Evolutionary conservation across 2,888 invertebrate genomes (phyloP), one percentile per base, ranked within the genome.

Genomic region (Thereva nobilitata): DNA sequence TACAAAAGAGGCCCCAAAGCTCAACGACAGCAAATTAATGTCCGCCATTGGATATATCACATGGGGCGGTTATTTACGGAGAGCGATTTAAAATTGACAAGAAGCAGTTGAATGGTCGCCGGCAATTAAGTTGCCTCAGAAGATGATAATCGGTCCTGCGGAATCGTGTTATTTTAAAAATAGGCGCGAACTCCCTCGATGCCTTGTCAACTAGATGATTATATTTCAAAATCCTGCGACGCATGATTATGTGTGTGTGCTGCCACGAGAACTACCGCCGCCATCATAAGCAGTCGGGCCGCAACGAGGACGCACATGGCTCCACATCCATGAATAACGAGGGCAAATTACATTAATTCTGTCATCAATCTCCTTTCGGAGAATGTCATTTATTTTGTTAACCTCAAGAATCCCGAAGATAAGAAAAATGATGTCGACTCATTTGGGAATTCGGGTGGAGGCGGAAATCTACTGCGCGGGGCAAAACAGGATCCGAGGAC

Each of bases 271-370:
- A 23, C n/a, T 44, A 3, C 9, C 44, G 55, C 42, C 55, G 41
- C 23, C 23, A 55, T 38, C 12, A 49, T 59, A 12, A 35, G 38
- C 9, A 35, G 40, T 49, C 59, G 40, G 47, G 37, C 61, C 34
- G 23, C 50, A 23, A 50, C 34, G 59, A 37, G 12, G 10, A 35
- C 12, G 40, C 42, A 59, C 57, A 54, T 34, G 44, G 34, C 57
- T 4, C 34, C 3, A 34, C 54, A 45, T 64, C 64, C 56, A 67
- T 67, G 68, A 69, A 69, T 64, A 66, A 69, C 64, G 57, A 64
- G 57, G 67, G 57, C 67, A 69, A 69, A 67, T 67, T 69, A 64
- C 68, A 69, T 69, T 69, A 69, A 69, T 69, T 35, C 64, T 45
- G 59, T 69, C 68, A 69, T 69, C 68, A 69, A 69, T 69, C 68